Conservation (phyloP, 2,113 vertebrate species). For the Pogona vitticeps region DNA sequence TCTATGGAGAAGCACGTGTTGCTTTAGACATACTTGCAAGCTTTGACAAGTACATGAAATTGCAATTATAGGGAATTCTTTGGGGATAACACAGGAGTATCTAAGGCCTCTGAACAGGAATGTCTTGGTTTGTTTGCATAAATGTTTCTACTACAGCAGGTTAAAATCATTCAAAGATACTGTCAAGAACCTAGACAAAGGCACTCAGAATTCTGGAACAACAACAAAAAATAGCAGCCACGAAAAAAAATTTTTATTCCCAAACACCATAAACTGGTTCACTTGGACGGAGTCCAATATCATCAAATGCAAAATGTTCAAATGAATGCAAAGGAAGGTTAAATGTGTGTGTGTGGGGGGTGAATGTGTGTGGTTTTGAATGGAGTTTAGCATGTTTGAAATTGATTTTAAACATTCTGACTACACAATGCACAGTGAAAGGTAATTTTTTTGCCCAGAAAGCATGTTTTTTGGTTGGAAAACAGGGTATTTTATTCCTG, state of each 20-base stretch:
- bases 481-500: too few relatives aligned
- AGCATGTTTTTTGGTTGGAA: too few relatives aligned
- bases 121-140: conserved; percentile 1
- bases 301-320: too few relatives aligned
- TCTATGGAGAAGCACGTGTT: conserved; percentile 15
- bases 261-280: neutral
- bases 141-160: neutral
- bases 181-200: conserved; percentile 7
- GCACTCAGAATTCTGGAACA: neutral
- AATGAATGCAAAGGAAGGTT: too few relatives aligned
- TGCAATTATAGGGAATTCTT: conserved; percentile 40
- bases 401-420: too few relatives aligned
- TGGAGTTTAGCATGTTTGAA: too few relatives aligned
- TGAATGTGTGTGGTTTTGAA: too few relatives aligned
- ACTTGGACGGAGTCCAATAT: neutral
- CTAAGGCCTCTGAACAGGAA: neutral
- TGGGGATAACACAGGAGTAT: conserved; percentile 23
- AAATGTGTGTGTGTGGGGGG: too few relatives aligned
- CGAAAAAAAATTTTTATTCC: too few relatives aligned
- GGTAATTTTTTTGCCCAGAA: too few relatives aligned
- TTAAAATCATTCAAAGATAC: conserved; percentile 6
- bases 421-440: too few relatives aligned
- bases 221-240: conserved; percentile 47
- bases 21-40: conserved; percentile 12
- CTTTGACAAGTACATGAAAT: conserved; percentile 40